phyloP scores from a whole-genome alignment of 2,888 invertebrate genomes.

The Atrina japonica region DNA sequence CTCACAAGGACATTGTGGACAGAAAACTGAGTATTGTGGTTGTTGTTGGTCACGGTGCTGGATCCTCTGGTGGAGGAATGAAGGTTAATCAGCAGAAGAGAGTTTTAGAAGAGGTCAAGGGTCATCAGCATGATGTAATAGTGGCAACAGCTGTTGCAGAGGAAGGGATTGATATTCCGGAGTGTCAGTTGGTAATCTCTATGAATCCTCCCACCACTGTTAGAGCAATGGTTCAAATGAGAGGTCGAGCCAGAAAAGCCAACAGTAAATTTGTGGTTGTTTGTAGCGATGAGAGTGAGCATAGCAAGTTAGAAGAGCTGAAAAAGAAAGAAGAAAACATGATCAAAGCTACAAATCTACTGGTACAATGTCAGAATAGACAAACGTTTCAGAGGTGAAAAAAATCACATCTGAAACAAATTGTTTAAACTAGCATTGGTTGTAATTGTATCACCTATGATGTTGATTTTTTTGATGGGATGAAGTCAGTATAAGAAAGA shows the following conservation, averaged over 20 bases:
- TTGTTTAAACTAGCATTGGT: too few species aligned
- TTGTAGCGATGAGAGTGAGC: slow-evolving; percentile 66
- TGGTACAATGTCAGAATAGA: slow-evolving; percentile 18
- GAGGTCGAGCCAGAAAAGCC: slow-evolving; percentile 74
- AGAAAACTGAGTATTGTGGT: slow-evolving; percentile 49
- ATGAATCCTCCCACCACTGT: slow-evolving; percentile 74
- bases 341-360: slow-evolving; percentile 61
- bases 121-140: slow-evolving; percentile 65
- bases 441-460: too few species aligned
- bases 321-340: slow-evolving; percentile 68
- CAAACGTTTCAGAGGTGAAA: not conserved
- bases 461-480: too few species aligned
- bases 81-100: slow-evolving; percentile 69
- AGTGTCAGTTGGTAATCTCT: slow-evolving; percentile 74
- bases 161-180: slow-evolving; percentile 76
- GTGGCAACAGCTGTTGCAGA: slow-evolving; percentile 77
- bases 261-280: slow-evolving; percentile 74
- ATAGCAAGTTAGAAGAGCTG: slow-evolving; percentile 61
- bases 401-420: too few species aligned
- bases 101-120: slow-evolving; percentile 64
- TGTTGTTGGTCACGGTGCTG: slow-evolving; percentile 72
- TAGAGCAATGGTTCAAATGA: slow-evolving; percentile 75
- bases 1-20: slow-evolving; percentile 37
- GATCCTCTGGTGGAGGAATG: slow-evolving; percentile 70
- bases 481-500: too few species aligned